These are phyloP conservation scores for Dynastes tityus DNA, from an alignment of 2,888 invertebrate genomes.

Conservation along the genomic window DNA sequence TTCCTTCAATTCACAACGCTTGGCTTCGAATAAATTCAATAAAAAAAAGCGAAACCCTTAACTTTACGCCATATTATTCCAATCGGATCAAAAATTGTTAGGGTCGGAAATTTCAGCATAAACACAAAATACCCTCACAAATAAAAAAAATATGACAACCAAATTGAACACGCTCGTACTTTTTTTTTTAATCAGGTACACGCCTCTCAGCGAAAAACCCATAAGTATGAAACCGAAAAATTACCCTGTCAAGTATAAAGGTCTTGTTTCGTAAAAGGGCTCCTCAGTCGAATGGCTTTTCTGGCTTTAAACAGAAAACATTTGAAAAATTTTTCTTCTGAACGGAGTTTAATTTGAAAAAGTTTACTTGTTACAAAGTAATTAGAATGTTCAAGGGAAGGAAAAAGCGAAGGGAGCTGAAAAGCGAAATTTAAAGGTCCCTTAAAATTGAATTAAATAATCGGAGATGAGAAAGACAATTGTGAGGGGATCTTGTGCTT, in stretches of 20 bases:
- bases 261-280: conserved; percentile 31
- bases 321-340: conserved; percentile 40
- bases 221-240: conserved; percentile 40
- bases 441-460: conserved; percentile 42
- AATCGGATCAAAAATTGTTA: background rate
- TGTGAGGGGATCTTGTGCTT: background rate
- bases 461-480: conserved; percentile 34
- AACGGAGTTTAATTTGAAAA: conserved; percentile 45
- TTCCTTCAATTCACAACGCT: no score
- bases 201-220: conserved; percentile 12
- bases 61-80: no score
- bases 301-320: conserved; percentile 35
- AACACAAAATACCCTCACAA: background rate
- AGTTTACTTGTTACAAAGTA: conserved; percentile 47
- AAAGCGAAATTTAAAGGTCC: conserved; percentile 29
- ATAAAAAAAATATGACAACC: background rate
- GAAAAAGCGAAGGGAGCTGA: conserved; percentile 29
- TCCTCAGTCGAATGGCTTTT: conserved; percentile 17
- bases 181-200: conserved; percentile 18
- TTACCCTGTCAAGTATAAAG: conserved; percentile 43
- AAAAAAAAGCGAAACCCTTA: no score
- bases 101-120: background rate
- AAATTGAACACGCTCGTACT: conserved; percentile 7
- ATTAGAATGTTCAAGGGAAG: conserved; percentile 30
- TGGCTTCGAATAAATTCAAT: no score